phyloP scores from a whole-genome alignment of 2,888 invertebrate genomes.

The Drosophila trichaetosa region DNA sequence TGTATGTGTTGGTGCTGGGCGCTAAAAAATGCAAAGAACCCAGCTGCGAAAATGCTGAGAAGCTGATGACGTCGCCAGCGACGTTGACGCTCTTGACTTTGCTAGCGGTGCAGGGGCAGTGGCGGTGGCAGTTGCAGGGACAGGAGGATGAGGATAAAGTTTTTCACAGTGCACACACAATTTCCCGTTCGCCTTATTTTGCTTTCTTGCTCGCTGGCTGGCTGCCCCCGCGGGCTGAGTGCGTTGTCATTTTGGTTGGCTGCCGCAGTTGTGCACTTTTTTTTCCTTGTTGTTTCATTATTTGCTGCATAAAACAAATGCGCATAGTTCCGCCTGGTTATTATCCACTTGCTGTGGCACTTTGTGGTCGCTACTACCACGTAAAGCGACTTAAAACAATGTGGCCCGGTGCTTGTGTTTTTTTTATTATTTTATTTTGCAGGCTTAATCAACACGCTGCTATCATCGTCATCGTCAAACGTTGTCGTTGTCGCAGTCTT shows the following conservation, averaged over 20 bases:
- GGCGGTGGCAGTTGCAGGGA: slow-evolving; percentile 9
- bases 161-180: slow-evolving; percentile 67
- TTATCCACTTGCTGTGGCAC: slow-evolving; percentile 64
- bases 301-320: slow-evolving; percentile 75
- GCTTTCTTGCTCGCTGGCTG: slow-evolving; percentile 29
- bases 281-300: slow-evolving; percentile 73
- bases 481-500: slow-evolving; percentile 17
- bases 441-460: slow-evolving; percentile 71
- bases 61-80: slow-evolving; percentile 49
- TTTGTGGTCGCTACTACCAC: slow-evolving; percentile 48
- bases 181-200: slow-evolving; percentile 68
- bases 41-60: slow-evolving; percentile 50
- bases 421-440: slow-evolving; percentile 30
- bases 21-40: slow-evolving; percentile 68
- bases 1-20: slow-evolving; percentile 40
- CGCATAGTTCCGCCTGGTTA: slow-evolving; percentile 69
- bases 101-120: neutral
- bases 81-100: slow-evolving; percentile 34
- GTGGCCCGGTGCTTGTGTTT: slow-evolving; percentile 51
- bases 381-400: slow-evolving; percentile 59
- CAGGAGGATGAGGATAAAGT: slow-evolving; percentile 24
- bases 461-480: slow-evolving; percentile 44
- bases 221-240: slow-evolving; percentile 50
- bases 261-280: slow-evolving; percentile 21
- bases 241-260: slow-evolving; percentile 62